Evolutionary conservation across 1,140 invertebrate species (phyloP).

Genomic region (Sitobion miscanthi): DNA sequence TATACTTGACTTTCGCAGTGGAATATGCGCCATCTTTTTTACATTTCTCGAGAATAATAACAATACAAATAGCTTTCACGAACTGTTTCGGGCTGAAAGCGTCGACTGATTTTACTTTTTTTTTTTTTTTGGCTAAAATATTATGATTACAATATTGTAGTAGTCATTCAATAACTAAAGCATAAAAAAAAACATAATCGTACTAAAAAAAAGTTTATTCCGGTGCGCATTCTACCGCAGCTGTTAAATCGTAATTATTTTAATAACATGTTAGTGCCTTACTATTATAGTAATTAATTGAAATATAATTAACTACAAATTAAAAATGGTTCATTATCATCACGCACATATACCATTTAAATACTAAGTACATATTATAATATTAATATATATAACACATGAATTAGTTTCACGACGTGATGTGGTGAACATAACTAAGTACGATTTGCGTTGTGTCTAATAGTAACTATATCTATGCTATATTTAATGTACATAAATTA

Average conservation of each 20-base stretch:
- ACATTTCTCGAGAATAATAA: background rate
- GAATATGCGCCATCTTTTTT: too few relatives aligned
- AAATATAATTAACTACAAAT: background rate
- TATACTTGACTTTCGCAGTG: background rate
- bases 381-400: background rate
- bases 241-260: background rate
- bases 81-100: too few relatives aligned
- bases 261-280: background rate
- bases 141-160: background rate
- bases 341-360: background rate
- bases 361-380: background rate
- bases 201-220: background rate
- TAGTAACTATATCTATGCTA: too few relatives aligned
- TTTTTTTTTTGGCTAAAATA: background rate
- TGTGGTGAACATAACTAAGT: background rate
- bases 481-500: too few relatives aligned
- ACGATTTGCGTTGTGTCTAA: background rate
- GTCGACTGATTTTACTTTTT: background rate
- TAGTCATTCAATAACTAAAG: background rate
- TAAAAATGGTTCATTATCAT: background rate
- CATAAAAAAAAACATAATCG: background rate
- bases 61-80: background rate
- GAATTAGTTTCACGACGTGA: background rate
- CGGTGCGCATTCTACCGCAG: background rate
- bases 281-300: background rate